phyloP scores from a whole-genome alignment of 2,113 vertebrate species.

The Strigops habroptila region DNA sequence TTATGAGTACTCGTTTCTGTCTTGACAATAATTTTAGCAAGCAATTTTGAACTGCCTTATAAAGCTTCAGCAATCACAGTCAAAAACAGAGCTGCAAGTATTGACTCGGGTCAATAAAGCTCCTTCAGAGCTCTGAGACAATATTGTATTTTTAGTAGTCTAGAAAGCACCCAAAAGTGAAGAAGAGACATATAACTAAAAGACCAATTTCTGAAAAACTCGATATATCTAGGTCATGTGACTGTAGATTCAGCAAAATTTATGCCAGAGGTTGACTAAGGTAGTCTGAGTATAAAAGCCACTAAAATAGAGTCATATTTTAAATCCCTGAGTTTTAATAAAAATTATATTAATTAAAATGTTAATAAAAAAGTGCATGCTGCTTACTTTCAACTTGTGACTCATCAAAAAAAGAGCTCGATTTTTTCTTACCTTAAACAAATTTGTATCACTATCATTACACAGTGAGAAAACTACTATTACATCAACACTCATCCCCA shows the following conservation, averaged over 20 bases:
- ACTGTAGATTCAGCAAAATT: not conserved
- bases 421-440: not conserved
- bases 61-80: not conserved
- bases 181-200: not conserved
- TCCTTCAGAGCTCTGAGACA: not conserved
- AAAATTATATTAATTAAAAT: not conserved
- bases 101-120: not conserved
- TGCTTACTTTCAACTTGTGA: not conserved
- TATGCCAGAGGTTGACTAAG: not conserved
- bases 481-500: not conserved
- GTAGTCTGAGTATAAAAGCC: not conserved
- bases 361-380: not conserved
- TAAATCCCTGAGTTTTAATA: not conserved
- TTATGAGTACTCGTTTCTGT: slow-evolving; percentile 14
- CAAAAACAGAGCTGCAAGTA: not conserved
- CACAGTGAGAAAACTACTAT: not conserved
- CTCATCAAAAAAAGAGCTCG: not conserved
- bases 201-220: not conserved
- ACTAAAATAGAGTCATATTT: not conserved
- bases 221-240: not conserved
- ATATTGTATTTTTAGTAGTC: not conserved
- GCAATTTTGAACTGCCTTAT: not conserved
- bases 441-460: not conserved
- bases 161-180: not conserved
- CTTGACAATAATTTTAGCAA: slow-evolving; percentile 17